Conservation (phyloP, 2,797 vertebrate species). For the Luscinia luscinia region DNA sequence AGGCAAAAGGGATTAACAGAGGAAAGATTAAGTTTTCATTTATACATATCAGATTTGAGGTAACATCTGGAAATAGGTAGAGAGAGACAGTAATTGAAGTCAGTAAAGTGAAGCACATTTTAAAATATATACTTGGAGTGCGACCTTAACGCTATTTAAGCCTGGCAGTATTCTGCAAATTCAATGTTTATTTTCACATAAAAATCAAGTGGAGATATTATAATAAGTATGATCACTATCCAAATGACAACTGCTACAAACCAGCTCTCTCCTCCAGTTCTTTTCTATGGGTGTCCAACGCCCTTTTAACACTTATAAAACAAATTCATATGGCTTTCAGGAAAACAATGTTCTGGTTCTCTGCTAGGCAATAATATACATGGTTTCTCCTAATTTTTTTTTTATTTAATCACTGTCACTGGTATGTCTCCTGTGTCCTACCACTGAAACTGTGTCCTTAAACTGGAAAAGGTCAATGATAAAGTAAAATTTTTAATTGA, state of each 20-base stretch:
- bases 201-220: neutral
- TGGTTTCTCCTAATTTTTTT: neutral
- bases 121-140: neutral
- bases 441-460: slow-evolving; percentile 12
- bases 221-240: neutral
- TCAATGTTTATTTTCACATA: neutral
- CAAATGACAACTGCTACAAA: neutral
- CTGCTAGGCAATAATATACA: slow-evolving; percentile 13
- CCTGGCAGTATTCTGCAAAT: neutral
- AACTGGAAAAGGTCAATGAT: slow-evolving; percentile 39
- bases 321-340: neutral
- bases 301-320: slow-evolving; percentile 14
- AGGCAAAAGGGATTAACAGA: slow-evolving; percentile 6
- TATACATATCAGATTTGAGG: neutral
- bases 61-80: neutral
- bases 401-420: slow-evolving; percentile 23
- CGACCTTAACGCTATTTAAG: neutral
- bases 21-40: neutral
- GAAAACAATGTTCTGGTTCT: slow-evolving; percentile 8
- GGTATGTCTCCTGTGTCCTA: neutral
- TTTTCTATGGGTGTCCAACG: neutral
- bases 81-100: neutral
- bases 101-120: neutral
- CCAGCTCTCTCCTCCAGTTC: neutral
- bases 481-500: slow-evolving; percentile 13